Percentiles rank a stretch among this genome's conserved stretches.
Evolutionary conservation across 2,113 vertebrate species (phyloP).

Genomic region (Mohoua ochrocephala): DNA sequence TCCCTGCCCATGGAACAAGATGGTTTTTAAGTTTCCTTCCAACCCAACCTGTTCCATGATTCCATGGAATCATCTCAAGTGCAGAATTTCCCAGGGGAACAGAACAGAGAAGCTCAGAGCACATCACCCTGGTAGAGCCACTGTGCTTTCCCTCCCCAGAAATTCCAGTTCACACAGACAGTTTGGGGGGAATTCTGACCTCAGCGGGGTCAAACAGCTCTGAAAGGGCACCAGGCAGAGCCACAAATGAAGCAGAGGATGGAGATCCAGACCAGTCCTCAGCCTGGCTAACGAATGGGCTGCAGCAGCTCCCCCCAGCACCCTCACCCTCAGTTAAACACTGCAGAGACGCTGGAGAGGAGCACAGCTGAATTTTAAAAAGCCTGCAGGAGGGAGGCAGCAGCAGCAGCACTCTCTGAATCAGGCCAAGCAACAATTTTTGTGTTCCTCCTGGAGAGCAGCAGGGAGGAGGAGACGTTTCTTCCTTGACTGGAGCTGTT

Average conservation of each 20-base stretch:
- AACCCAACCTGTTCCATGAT: not conserved
- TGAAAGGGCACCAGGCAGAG: not conserved
- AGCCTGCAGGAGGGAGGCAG: constrained; percentile 20
- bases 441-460: not conserved
- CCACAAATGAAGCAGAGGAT: not conserved
- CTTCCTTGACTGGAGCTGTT: not conserved
- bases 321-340: not conserved
- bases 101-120: not conserved
- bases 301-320: not conserved
- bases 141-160: not conserved
- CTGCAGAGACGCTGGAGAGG: not conserved
- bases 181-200: not conserved
- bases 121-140: not conserved
- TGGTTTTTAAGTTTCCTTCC: not conserved
- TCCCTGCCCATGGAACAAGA: not conserved
- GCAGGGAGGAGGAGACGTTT: not conserved
- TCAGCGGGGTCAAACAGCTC: not conserved
- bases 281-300: not conserved
- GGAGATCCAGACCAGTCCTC: not conserved
- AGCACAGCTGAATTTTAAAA: constrained; percentile 4
- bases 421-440: not conserved
- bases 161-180: not conserved
- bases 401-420: not conserved
- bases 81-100: not conserved
- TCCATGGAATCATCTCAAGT: not conserved